Percentiles rank a stretch among this genome's conserved stretches.
phyloP scores from a whole-genome alignment of 2,113 vertebrate species.

The Oxyruncus cristatus region DNA sequence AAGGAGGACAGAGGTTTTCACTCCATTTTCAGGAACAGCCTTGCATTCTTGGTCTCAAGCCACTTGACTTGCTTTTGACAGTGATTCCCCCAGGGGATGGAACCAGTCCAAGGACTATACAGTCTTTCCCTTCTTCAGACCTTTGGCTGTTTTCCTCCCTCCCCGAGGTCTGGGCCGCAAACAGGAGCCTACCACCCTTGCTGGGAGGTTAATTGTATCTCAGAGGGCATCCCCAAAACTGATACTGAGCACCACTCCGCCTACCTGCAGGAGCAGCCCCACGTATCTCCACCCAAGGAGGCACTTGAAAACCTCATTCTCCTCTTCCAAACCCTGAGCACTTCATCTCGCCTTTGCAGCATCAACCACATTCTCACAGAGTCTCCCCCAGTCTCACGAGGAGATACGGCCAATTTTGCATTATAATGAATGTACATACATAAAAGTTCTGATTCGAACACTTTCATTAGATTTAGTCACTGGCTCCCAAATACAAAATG shows the following conservation, averaged over 20 bases:
- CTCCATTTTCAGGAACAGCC: not conserved
- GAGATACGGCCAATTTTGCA: not conserved
- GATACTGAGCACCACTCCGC: not conserved
- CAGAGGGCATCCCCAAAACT: not conserved
- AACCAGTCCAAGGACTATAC: not conserved
- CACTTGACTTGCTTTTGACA: not conserved
- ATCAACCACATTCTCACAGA: not conserved
- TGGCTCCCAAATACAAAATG: constrained; percentile 14
- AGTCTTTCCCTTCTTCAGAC: not conserved
- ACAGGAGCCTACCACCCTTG: not conserved
- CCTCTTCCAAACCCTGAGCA: not conserved
- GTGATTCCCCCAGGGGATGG: not conserved
- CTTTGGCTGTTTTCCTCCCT: not conserved
- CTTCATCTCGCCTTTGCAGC: not conserved
- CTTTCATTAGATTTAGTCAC: constrained; percentile 47
- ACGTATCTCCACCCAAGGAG: not conserved
- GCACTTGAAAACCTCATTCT: not conserved
- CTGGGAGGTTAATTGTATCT: not conserved
- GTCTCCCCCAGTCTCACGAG: not conserved
- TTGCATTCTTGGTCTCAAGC: not conserved
- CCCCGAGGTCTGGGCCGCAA: not conserved
- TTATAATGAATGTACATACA: not conserved
- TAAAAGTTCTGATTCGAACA: constrained; percentile 29
- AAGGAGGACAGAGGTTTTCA: not conserved
- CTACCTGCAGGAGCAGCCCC: not conserved